phyloP scores from a whole-genome alignment of 2,113 vertebrate genomes.

The Bagarius yarrelli region DNA sequence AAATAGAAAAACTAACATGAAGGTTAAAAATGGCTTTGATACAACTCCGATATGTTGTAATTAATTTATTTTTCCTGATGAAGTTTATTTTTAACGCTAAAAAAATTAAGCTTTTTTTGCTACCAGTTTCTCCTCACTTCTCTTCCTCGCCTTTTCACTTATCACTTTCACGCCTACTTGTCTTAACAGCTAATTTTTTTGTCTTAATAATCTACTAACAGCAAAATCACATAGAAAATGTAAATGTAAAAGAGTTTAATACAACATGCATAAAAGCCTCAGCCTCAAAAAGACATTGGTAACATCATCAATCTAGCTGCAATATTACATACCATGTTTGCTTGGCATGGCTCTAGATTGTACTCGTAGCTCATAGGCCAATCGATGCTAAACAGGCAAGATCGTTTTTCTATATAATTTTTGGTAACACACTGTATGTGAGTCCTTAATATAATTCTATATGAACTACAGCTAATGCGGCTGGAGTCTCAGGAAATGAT shows the following conservation, averaged over 20 bases:
- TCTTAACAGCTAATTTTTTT: not conserved
- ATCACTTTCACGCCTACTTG: not conserved
- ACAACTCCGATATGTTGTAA: too few species aligned
- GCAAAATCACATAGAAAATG: too few species aligned
- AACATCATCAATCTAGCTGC: slow-evolving; percentile 7
- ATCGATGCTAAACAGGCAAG: not conserved
- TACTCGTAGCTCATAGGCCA: not conserved
- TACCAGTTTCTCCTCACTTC: not conserved
- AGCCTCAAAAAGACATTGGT: slow-evolving; percentile 3
- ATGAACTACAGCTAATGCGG: not conserved
- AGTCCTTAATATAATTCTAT: not conserved
- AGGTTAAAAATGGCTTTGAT: too few species aligned
- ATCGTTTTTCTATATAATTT: not conserved
- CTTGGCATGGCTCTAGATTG: not conserved
- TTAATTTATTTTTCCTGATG: not conserved
- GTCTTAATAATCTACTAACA: not conserved
- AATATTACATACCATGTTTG: slow-evolving; percentile 8
- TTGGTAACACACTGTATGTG: not conserved
- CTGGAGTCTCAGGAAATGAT: not conserved
- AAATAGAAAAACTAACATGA: too few species aligned
- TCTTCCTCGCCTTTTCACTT: not conserved
- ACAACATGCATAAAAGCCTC: slow-evolving; percentile 1
- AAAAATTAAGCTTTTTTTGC: not conserved
- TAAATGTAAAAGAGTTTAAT: slow-evolving; percentile 13
- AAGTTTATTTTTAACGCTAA: not conserved